Conservation (phyloP, 2,113 vertebrate species). For the Pangasianodon hypophthalmus region DNA sequence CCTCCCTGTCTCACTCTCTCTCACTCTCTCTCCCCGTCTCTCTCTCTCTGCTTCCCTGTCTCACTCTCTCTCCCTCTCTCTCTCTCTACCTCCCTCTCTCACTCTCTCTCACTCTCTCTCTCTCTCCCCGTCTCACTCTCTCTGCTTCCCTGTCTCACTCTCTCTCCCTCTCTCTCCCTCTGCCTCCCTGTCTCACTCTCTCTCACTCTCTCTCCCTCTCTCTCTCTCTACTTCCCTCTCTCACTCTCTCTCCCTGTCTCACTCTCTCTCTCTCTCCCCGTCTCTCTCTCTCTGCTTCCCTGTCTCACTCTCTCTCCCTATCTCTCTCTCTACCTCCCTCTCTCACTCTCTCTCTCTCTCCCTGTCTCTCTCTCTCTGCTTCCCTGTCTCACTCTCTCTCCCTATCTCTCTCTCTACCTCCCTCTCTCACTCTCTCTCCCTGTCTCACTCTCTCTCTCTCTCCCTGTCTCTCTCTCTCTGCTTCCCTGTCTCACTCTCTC, state of each 20-base stretch:
- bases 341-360: neutral
- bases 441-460: no score
- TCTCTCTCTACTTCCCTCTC: no score
- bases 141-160: neutral
- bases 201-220: no score
- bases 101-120: no score
- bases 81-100: neutral
- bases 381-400: no score
- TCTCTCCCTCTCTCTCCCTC: neutral
- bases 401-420: no score
- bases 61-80: neutral
- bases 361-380: no score
- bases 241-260: neutral
- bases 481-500: no score
- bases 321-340: neutral
- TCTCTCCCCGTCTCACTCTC: neutral
- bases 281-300: no score
- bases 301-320: no score
- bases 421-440: no score
- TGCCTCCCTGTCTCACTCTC: neutral
- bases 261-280: neutral
- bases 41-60: neutral
- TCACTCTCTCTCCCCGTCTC: neutral
- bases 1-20: neutral
- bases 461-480: neutral